Evolutionary conservation across 2,797 vertebrate genomes (phyloP).

Genomic region (Premnoplex brunnescens): DNA sequence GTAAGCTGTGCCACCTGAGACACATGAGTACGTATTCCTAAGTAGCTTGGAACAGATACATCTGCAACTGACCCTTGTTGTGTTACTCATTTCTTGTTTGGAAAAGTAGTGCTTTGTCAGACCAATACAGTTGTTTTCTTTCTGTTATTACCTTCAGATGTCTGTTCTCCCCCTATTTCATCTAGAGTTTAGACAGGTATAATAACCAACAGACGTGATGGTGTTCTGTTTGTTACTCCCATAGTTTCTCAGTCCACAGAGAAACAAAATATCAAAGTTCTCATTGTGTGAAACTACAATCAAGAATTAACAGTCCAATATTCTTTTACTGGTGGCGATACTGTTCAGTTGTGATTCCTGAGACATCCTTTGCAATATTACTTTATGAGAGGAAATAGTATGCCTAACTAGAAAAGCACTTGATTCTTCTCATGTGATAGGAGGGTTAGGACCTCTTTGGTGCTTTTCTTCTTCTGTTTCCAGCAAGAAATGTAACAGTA

Average conservation of each 20-base stretch:
- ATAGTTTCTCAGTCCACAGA: background rate
- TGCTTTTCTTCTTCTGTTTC: background rate
- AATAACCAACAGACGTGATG: background rate
- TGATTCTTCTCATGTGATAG: background rate
- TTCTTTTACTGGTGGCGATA: background rate
- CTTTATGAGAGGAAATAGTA: background rate
- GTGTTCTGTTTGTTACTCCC: background rate
- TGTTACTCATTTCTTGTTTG: background rate
- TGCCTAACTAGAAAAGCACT: background rate
- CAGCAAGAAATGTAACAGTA: background rate
- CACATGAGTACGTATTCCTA: background rate
- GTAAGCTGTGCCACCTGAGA: background rate
- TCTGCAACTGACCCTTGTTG: background rate
- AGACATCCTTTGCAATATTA: background rate
- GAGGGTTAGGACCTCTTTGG: background rate
- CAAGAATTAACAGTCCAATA: background rate
- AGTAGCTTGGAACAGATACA: background rate
- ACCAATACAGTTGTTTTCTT: background rate
- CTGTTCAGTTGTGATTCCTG: background rate
- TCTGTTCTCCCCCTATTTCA: background rate
- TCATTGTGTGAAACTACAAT: background rate
- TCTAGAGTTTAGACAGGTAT: background rate
- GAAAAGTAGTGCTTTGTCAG: background rate
- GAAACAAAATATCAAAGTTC: background rate
- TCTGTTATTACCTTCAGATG: background rate